phyloP scores from a whole-genome alignment of 1,140 invertebrate species.

The Penaeus japonicus region DNA sequence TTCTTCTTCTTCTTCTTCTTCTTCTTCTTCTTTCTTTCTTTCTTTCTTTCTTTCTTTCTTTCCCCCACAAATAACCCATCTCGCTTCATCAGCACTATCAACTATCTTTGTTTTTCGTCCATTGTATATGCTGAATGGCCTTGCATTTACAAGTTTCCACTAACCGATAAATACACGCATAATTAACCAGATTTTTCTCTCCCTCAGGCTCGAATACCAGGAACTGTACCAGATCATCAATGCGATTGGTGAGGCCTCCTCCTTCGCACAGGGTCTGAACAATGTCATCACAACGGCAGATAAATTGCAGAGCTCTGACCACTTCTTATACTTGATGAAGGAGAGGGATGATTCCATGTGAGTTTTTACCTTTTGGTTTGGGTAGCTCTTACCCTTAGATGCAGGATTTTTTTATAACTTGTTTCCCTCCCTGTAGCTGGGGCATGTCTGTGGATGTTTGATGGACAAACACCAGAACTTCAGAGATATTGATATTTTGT shows the following conservation, averaged over 20 bases:
- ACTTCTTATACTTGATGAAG: slow-evolving; percentile 58
- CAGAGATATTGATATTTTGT: too few relatives aligned
- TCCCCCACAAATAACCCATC: too few relatives aligned
- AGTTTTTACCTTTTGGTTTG: background rate
- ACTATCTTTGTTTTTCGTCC: too few relatives aligned
- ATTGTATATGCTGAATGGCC: too few relatives aligned
- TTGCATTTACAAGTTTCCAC: too few relatives aligned
- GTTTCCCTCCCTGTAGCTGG: background rate
- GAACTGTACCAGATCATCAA: slow-evolving; percentile 57
- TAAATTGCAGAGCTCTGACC: slow-evolving; percentile 58
- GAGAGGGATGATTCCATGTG: slow-evolving; percentile 53
- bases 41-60: too few relatives aligned
- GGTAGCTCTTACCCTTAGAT: background rate
- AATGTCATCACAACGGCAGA: slow-evolving; percentile 57
- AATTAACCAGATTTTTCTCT: background rate
- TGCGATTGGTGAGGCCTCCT: slow-evolving; percentile 55
- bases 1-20: too few relatives aligned
- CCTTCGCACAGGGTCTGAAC: slow-evolving; percentile 57
- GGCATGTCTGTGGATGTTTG: too few relatives aligned
- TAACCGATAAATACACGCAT: too few relatives aligned
- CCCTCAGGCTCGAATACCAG: slow-evolving; percentile 55
- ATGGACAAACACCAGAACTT: too few relatives aligned
- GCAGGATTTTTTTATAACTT: background rate
- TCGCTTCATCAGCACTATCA: too few relatives aligned
- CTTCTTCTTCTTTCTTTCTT: too few relatives aligned